A percentile compares a stretch with the other conserved stretches of the same genome.
Conservation (phyloP, 2,888 invertebrate species). For the Nysson spinosus region DNA sequence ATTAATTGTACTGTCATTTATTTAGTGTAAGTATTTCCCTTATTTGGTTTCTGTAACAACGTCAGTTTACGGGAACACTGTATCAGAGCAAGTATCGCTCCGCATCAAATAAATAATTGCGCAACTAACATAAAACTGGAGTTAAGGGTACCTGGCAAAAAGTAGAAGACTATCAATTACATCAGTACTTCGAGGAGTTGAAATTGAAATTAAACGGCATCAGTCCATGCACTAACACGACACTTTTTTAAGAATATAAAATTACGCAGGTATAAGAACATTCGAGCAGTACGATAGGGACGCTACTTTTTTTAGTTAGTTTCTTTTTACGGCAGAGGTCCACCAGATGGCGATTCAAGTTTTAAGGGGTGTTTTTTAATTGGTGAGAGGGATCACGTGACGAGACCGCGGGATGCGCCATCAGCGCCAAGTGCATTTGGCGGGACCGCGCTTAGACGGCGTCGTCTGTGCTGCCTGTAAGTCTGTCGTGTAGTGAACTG, state of each 20-base stretch:
- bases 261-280: constrained; percentile 24
- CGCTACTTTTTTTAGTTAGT: not conserved
- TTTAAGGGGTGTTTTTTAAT: constrained; percentile 51
- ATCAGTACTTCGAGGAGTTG: constrained; percentile 2
- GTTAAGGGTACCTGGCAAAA: no score
- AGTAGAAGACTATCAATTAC: no score
- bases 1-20: no score
- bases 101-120: no score
- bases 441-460: constrained; percentile 71
- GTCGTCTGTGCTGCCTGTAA: constrained; percentile 64
- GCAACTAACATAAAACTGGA: no score
- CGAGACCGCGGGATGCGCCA: constrained; percentile 62
- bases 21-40: no score
- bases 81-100: no score
- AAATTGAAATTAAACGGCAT: constrained; percentile 13
- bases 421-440: constrained; percentile 74
- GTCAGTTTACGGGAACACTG: no score
- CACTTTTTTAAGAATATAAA: constrained; percentile 26
- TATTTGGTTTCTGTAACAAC: no score
- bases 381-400: constrained; percentile 76
- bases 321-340: not conserved
- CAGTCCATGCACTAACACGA: constrained; percentile 13
- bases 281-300: constrained; percentile 32
- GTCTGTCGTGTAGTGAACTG: constrained; percentile 66
- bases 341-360: constrained; percentile 24